These are phyloP conservation scores for Homalodisca vitripennis DNA, from an alignment of 1,140 invertebrate genomes.

Conservation along the genomic window DNA sequence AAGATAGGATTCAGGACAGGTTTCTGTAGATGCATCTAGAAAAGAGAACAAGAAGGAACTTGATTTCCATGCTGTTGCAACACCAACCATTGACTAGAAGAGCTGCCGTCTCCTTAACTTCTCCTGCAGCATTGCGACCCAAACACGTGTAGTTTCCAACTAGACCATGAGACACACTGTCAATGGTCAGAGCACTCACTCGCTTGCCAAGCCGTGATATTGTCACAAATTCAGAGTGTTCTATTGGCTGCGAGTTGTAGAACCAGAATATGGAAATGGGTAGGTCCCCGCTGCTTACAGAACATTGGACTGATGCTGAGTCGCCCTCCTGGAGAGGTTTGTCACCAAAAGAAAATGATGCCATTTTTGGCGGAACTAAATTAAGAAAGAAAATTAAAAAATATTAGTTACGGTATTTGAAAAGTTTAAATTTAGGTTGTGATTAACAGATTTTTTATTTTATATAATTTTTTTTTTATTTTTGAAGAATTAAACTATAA, in stretches of 20 bases:
- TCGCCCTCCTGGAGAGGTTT: constrained; percentile 79
- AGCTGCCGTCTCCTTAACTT: constrained; percentile 60
- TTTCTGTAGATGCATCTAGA: too few species aligned
- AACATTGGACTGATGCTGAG: constrained; percentile 71
- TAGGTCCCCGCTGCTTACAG: constrained; percentile 73
- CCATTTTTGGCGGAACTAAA: constrained; percentile 68
- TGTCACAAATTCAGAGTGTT: constrained; percentile 42
- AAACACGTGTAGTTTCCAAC: constrained; percentile 72
- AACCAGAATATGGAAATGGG: constrained; percentile 75
- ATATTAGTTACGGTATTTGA: not conserved
- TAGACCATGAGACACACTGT: constrained; percentile 60
- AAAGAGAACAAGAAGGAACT: too few species aligned
- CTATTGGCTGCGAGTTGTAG: constrained; percentile 56
- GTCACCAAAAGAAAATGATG: constrained; percentile 60
- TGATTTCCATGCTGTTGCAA: too few species aligned
- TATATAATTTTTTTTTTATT: too few species aligned
- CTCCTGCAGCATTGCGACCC: constrained; percentile 63
- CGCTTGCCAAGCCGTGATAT: constrained; percentile 59
- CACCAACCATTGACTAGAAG: constrained; percentile 62
- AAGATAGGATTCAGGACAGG: too few species aligned
- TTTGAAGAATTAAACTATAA: not conserved
- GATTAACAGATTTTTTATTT: not conserved
- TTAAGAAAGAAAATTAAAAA: not conserved
- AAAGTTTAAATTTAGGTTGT: not conserved
- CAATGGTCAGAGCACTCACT: constrained; percentile 61